These are phyloP conservation scores for Propithecus perrieri DNA, from an alignment of 2,797 vertebrate species.

Conservation along the genomic window DNA sequence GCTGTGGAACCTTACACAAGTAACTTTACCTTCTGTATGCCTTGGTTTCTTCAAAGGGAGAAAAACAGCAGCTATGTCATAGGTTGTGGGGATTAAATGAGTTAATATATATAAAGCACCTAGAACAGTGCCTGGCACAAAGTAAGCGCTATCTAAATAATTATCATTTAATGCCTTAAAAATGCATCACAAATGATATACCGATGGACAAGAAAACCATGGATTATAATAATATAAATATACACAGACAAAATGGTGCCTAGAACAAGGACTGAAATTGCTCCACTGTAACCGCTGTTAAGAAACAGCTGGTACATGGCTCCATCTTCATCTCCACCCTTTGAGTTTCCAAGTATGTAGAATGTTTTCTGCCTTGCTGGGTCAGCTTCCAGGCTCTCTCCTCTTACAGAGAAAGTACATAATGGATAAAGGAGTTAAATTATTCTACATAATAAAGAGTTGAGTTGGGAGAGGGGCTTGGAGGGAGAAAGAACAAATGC, in stretches of 20 bases:
- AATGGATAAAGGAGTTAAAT: background rate
- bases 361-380: background rate
- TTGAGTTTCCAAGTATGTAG: background rate
- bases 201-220: background rate
- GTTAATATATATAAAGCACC: background rate
- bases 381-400: background rate
- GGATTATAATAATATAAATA: background rate
- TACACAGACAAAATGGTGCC: background rate
- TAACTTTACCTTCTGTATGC: background rate
- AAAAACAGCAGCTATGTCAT: background rate
- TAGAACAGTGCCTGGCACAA: background rate
- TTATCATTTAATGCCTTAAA: background rate
- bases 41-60: background rate
- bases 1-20: background rate
- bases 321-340: background rate
- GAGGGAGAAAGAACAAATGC: background rate
- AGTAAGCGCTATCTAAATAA: background rate
- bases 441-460: constrained; percentile 1
- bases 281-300: background rate
- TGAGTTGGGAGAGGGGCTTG: background rate
- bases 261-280: background rate
- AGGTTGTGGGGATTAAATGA: background rate
- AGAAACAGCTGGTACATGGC: background rate
- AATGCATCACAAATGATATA: background rate
- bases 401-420: background rate